phyloP scores from a whole-genome alignment of 2,797 vertebrate genomes.

The Avahi laniger region DNA sequence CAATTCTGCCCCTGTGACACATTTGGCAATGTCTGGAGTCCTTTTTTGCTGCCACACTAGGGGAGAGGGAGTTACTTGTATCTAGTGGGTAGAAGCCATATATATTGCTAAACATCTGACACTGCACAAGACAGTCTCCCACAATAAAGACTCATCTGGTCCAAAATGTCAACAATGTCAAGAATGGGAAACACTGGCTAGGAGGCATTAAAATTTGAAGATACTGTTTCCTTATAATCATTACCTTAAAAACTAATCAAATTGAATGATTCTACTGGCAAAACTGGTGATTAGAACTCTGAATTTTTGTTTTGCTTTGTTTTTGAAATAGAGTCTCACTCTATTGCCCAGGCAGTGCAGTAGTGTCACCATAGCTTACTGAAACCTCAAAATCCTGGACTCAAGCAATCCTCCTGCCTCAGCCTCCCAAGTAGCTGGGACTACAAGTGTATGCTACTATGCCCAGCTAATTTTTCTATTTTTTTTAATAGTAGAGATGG shows the following conservation, averaged over 20 bases:
- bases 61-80: no score
- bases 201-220: constrained; percentile 21
- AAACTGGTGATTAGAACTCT: constrained; percentile 16
- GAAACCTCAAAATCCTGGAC: not conserved
- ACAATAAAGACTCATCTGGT: not conserved
- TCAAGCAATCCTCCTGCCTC: not conserved
- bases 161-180: not conserved
- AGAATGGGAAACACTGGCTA: not conserved
- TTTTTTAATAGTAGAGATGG: no score
- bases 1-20: not conserved
- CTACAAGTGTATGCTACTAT: not conserved
- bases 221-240: not conserved
- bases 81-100: not conserved
- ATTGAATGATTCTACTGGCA: not conserved
- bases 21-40: not conserved
- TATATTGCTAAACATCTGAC: not conserved
- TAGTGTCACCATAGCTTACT: not conserved
- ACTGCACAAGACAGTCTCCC: not conserved
- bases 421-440: not conserved
- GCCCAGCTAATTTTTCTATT: no score
- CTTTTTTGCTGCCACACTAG: not conserved
- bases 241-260: constrained; percentile 20
- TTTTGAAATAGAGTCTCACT: not conserved
- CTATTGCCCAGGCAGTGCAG: not conserved
- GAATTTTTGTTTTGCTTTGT: not conserved